phyloP scores from a whole-genome alignment of 2,888 invertebrate species.

The Caenorhabditis sinica region DNA sequence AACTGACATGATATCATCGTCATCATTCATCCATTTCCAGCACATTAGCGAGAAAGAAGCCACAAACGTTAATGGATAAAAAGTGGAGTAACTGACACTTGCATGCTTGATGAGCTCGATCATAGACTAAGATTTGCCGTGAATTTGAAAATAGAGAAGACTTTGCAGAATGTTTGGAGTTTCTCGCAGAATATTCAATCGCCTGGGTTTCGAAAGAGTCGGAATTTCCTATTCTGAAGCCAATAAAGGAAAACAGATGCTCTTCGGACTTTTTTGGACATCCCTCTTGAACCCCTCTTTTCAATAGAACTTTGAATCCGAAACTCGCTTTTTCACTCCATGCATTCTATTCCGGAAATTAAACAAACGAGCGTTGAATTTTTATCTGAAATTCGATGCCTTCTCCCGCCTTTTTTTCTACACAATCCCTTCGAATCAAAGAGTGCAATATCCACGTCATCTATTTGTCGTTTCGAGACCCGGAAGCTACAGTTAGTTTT shows the following conservation, averaged over 20 bases:
- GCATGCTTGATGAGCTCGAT: slow-evolving; percentile 18
- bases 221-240: background rate
- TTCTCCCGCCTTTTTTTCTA: background rate
- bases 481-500: slow-evolving; percentile 25
- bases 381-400: slow-evolving; percentile 39
- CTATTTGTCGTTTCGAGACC: slow-evolving; percentile 24
- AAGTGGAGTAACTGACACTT: slow-evolving; percentile 37
- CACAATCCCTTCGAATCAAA: background rate
- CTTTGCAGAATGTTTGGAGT: background rate
- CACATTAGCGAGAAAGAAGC: slow-evolving; percentile 27
- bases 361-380: slow-evolving; percentile 23
- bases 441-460: slow-evolving; percentile 22
- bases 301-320: background rate
- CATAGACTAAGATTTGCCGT: slow-evolving; percentile 1
- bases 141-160: background rate
- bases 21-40: background rate
- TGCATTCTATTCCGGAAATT: slow-evolving; percentile 27
- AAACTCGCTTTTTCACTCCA: slow-evolving; percentile 16
- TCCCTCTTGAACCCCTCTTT: background rate
- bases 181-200: too few species aligned
- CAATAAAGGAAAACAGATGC: background rate
- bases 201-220: background rate
- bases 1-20: slow-evolving; percentile 37
- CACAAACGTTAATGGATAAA: background rate
- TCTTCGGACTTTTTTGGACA: background rate